A percentile compares a stretch with the other conserved stretches of the same genome.
Evolutionary conservation across 2,797 vertebrate species (phyloP).

Genomic region (Simalia tracyae): DNA sequence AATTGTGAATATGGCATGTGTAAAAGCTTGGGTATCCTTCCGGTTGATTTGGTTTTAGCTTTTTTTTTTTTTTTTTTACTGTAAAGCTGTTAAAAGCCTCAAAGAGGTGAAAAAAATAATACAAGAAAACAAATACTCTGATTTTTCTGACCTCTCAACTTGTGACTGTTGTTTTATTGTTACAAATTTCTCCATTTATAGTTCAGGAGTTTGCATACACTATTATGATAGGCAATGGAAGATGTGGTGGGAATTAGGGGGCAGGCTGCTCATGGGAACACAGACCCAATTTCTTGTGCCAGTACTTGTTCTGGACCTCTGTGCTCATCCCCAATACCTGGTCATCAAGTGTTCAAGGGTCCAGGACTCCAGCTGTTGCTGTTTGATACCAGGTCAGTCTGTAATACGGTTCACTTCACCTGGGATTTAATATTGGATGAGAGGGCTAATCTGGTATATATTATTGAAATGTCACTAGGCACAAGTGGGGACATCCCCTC

Average conservation of each 20-base stretch:
- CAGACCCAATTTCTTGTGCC: background rate
- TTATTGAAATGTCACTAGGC: too few species aligned
- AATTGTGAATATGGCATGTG: background rate
- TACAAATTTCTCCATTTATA: background rate
- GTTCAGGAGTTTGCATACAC: background rate
- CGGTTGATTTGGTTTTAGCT: background rate
- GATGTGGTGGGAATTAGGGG: background rate
- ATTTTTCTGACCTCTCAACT: background rate
- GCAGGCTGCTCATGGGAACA: background rate
- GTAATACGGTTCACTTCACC: too few species aligned
- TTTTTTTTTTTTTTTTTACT: background rate
- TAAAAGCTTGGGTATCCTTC: background rate
- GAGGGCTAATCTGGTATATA: too few species aligned
- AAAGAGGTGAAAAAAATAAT: background rate
- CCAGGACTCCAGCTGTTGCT: background rate
- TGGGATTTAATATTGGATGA: too few species aligned
- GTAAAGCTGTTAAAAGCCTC: background rate
- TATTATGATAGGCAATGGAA: background rate
- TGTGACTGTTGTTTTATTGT: background rate
- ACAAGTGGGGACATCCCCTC: too few species aligned
- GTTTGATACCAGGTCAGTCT: background rate
- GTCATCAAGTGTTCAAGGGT: background rate
- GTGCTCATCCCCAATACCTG: background rate
- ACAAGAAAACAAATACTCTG: background rate
- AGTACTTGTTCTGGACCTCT: background rate